Evolutionary conservation across 2,888 invertebrate genomes (phyloP).

Genomic region (Callinectes sapidus): DNA sequence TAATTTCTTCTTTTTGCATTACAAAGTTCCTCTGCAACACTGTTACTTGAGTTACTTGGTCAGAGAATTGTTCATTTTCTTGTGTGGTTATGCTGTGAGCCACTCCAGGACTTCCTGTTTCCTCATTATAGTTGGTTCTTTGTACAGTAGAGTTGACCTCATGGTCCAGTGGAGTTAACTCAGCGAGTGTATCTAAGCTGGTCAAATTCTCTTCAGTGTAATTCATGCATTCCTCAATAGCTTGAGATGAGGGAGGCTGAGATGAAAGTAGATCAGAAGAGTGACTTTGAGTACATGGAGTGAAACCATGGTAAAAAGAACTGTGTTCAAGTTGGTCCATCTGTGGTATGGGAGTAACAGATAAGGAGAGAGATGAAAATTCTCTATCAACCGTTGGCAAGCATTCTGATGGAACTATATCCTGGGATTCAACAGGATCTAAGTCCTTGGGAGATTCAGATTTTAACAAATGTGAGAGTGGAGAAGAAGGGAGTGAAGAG

Average conservation of each 20-base stretch:
- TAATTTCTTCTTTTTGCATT: background rate
- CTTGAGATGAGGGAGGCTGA: background rate
- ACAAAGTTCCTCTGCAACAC: background rate
- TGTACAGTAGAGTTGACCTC: background rate
- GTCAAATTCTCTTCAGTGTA: background rate
- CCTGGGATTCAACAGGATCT: background rate
- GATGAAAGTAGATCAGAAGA: background rate
- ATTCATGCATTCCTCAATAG: background rate
- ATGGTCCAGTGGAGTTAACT: background rate
- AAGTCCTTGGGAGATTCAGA: background rate
- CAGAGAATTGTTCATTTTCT: background rate
- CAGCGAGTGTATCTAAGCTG: background rate
- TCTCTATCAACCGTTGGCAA: background rate
- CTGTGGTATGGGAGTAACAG: background rate
- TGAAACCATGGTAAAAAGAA: background rate
- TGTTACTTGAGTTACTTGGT: background rate
- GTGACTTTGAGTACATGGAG: background rate
- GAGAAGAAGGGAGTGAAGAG: conserved; percentile 47
- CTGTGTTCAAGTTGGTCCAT: background rate
- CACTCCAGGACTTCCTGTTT: background rate
- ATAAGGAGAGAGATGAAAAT: background rate
- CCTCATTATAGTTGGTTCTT: background rate
- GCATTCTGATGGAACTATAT: background rate
- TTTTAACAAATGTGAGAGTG: background rate
- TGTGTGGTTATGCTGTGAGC: background rate